Conservation (phyloP, 2,797 vertebrate species). For the Oreochromis mossambicus region DNA sequence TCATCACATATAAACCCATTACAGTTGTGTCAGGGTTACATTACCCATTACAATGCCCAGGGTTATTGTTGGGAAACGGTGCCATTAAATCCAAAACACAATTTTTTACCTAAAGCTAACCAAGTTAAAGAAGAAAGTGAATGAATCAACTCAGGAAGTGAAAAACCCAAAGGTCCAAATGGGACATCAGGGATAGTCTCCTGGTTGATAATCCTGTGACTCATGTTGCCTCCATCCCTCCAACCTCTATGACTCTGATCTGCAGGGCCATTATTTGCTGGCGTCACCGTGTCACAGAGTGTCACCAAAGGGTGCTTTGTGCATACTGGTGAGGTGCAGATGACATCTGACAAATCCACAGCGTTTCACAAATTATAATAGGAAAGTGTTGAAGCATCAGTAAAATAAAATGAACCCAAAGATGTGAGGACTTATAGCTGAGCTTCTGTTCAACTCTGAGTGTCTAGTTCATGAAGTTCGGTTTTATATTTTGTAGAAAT, state of each 20-base stretch:
- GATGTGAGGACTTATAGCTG: fast-evolving
- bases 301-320: background rate
- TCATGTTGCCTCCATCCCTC: background rate
- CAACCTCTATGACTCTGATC: background rate
- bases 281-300: background rate
- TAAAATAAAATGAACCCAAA: background rate
- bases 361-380: fast-evolving
- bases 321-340: background rate
- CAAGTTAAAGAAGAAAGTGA: background rate
- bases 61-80: fast-evolving
- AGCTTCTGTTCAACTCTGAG: background rate
- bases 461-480: background rate
- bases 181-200: fast-evolving
- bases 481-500: background rate
- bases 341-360: background rate
- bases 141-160: background rate
- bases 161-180: background rate
- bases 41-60: background rate
- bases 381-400: background rate
- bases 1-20: background rate
- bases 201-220: background rate
- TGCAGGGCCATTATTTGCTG: background rate
- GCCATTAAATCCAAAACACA: background rate
- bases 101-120: background rate
- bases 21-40: background rate